phyloP scores from a whole-genome alignment of 2,113 vertebrate species.

The Chionis minor region DNA sequence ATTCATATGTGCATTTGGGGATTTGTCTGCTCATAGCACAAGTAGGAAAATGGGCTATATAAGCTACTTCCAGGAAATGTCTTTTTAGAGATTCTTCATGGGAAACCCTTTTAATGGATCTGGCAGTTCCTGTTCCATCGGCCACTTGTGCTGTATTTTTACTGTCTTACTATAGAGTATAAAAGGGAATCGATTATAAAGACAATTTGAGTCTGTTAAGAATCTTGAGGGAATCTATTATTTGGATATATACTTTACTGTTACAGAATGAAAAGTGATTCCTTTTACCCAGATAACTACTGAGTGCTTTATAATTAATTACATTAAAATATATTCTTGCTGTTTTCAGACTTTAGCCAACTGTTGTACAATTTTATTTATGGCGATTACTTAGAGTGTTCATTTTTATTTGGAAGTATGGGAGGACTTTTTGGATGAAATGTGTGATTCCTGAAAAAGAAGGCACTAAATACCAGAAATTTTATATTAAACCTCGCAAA shows the following conservation, averaged over 20 bases:
- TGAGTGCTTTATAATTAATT: not conserved
- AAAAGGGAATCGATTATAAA: not conserved
- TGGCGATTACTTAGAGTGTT: not conserved
- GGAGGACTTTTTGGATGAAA: not conserved
- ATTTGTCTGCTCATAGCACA: not conserved
- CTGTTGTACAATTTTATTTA: not conserved
- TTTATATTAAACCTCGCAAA: not conserved
- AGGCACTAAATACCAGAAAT: not conserved
- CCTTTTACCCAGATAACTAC: not conserved
- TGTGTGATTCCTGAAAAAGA: not conserved
- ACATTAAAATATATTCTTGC: not conserved
- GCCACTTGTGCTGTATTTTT: not conserved
- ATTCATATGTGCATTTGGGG: not conserved
- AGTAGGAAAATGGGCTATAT: conserved; percentile 1
- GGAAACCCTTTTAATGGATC: not conserved
- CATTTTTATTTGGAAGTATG: not conserved
- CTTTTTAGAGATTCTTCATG: not conserved
- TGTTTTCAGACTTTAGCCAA: not conserved
- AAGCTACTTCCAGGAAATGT: conserved; percentile 20
- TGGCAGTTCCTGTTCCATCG: not conserved
- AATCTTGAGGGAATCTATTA: not conserved
- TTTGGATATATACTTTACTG: not conserved
- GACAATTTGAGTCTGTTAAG: not conserved
- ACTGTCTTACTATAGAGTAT: not conserved
- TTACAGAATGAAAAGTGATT: not conserved